These are phyloP conservation scores for Chondrilla cf. caribensis DNA, from an alignment of 37 sponge, comb jelly and placozoan species.

Conservation along the genomic window DNA sequence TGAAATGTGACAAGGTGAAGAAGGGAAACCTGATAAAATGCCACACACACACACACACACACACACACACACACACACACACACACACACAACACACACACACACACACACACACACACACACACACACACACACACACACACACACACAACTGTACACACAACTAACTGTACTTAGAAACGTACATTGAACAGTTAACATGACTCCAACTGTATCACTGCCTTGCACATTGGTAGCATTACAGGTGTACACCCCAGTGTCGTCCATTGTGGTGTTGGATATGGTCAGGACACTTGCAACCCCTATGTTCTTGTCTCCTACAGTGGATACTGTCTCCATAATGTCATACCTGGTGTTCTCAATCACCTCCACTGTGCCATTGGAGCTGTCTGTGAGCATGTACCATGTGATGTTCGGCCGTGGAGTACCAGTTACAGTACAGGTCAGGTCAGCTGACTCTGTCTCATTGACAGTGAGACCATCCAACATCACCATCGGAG, in stretches of 20 bases:
- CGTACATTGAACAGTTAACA: conserved; percentile 7
- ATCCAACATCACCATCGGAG: background rate
- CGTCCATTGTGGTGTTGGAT: background rate
- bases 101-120: no score
- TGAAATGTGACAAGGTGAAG: background rate
- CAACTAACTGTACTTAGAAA: no score
- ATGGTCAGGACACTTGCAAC: conserved; percentile 11
- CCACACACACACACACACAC: no score
- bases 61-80: no score
- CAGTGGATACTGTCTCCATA: background rate
- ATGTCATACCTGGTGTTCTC: background rate
- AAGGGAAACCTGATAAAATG: no score
- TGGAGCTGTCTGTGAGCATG: background rate
- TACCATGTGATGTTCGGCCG: conserved; percentile 58
- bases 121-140: no score
- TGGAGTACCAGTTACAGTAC: conserved; percentile 45
- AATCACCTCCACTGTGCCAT: background rate
- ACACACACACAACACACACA: no score
- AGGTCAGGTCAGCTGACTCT: conserved; percentile 23
- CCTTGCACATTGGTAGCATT: background rate
- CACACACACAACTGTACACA: no score
- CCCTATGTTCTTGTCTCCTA: background rate
- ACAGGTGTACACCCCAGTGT: conserved; percentile 26
- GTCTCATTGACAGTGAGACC: conserved; percentile 5
- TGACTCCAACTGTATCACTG: background rate